These are phyloP conservation scores for Enteromius radiatus DNA, from an alignment of 2,797 vertebrate species.

Conservation along the genomic window DNA sequence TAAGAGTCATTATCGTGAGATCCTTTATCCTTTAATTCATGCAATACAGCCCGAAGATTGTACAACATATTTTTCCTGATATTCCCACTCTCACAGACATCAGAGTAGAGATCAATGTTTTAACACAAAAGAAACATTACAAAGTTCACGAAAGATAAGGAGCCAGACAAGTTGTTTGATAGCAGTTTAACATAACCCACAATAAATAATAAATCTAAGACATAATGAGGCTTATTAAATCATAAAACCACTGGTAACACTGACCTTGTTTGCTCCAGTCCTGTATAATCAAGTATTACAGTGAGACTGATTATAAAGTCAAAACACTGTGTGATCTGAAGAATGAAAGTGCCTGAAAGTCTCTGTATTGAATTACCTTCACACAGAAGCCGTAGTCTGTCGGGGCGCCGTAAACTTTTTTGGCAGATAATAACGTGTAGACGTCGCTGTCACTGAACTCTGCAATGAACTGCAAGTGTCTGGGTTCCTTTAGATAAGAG, in stretches of 20 bases:
- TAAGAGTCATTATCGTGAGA: not conserved
- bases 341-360: not conserved
- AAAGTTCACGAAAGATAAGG: slow-evolving; percentile 53
- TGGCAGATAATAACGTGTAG: slow-evolving; percentile 87
- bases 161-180: slow-evolving; percentile 52
- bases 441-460: slow-evolving; percentile 93
- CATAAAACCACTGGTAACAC: slow-evolving; percentile 45
- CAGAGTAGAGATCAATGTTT: slow-evolving; percentile 6
- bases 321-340: slow-evolving; percentile 9
- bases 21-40: not conserved
- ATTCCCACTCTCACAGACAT: not conserved
- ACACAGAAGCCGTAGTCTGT: slow-evolving; percentile 93
- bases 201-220: slow-evolving; percentile 53
- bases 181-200: slow-evolving; percentile 41
- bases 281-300: slow-evolving; percentile 34
- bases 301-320: not conserved
- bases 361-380: slow-evolving; percentile 83
- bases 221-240: slow-evolving; percentile 56
- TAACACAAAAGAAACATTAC: slow-evolving; percentile 23
- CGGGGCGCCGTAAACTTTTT: slow-evolving; percentile 89
- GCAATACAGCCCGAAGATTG: not conserved
- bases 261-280: not conserved
- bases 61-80: not conserved
- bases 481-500: slow-evolving; percentile 83
- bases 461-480: slow-evolving; percentile 95